Evolutionary conservation across 64 coral and sea anemone species (phyloP).

Genomic region (Montipora capricornis): DNA sequence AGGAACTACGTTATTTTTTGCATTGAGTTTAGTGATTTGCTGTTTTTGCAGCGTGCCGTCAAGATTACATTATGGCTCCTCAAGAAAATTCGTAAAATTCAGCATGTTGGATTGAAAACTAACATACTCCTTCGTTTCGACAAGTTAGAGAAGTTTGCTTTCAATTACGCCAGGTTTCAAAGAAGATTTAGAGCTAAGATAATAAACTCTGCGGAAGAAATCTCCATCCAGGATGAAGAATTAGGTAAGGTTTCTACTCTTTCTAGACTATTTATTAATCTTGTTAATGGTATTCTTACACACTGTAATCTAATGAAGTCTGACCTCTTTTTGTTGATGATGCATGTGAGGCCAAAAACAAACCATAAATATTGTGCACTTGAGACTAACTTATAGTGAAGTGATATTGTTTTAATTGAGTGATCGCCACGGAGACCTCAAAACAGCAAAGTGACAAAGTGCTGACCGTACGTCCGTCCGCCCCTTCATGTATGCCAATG

Average conservation of each 20-base stretch:
- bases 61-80: not conserved
- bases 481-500: too few species aligned
- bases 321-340: too few species aligned
- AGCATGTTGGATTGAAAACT: not conserved
- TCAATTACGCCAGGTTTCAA: not conserved
- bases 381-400: too few species aligned
- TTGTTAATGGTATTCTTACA: too few species aligned
- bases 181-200: not conserved
- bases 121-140: slow-evolving; percentile 5
- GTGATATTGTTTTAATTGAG: too few species aligned
- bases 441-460: too few species aligned
- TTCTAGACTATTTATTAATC: not conserved
- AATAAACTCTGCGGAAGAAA: not conserved
- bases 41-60: slow-evolving; percentile 1
- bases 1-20: not conserved
- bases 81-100: not conserved
- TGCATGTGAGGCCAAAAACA: too few species aligned
- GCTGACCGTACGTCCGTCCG: too few species aligned
- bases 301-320: too few species aligned
- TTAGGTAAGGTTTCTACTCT: slow-evolving; percentile 3
- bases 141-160: not conserved
- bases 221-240: slow-evolving; percentile 2
- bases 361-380: too few species aligned
- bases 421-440: too few species aligned
- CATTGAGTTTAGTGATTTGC: not conserved